Conservation (phyloP, 2,888 invertebrate species). For the Chymomyza caudatula region DNA sequence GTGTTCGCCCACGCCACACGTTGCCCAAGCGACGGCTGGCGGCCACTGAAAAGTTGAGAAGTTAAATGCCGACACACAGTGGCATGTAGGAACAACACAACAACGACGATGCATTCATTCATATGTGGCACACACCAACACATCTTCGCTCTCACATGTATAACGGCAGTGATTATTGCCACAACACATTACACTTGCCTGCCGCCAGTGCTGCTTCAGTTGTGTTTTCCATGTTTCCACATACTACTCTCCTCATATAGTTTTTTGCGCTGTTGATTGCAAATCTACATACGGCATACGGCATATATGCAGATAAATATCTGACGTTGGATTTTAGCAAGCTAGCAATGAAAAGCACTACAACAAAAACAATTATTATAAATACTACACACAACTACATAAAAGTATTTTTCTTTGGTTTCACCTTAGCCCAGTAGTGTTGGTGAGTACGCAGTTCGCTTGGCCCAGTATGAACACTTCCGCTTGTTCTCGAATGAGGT, state of each 20-base stretch:
- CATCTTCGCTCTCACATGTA: constrained; percentile 19
- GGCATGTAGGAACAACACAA: constrained; percentile 54
- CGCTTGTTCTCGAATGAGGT: constrained; percentile 62
- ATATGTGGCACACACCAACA: constrained; percentile 59
- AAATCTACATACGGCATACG: constrained; percentile 54
- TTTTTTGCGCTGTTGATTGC: constrained; percentile 35
- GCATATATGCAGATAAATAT: constrained; percentile 64
- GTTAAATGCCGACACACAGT: constrained; percentile 71
- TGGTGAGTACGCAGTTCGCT: constrained; percentile 55
- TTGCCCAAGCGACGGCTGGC: constrained; percentile 33
- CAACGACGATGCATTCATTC: constrained; percentile 60
- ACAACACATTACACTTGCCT: constrained; percentile 60
- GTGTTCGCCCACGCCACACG: constrained; percentile 46
- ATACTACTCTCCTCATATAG: not conserved
- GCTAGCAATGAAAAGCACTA: constrained; percentile 8
- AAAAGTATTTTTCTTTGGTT: constrained; percentile 12
- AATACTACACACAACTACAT: constrained; percentile 28
- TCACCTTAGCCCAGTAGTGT: not conserved
- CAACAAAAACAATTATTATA: constrained; percentile 52
- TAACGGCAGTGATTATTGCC: constrained; percentile 64
- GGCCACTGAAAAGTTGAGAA: constrained; percentile 62
- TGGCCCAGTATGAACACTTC: constrained; percentile 61
- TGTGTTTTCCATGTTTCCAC: constrained; percentile 45
- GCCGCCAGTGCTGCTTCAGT: constrained; percentile 13
- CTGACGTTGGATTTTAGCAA: constrained; percentile 44